Base-by-base conservation (phyloP, 2,888 invertebrate genomes). In the Reticulitermes lucifugus region DNA sequence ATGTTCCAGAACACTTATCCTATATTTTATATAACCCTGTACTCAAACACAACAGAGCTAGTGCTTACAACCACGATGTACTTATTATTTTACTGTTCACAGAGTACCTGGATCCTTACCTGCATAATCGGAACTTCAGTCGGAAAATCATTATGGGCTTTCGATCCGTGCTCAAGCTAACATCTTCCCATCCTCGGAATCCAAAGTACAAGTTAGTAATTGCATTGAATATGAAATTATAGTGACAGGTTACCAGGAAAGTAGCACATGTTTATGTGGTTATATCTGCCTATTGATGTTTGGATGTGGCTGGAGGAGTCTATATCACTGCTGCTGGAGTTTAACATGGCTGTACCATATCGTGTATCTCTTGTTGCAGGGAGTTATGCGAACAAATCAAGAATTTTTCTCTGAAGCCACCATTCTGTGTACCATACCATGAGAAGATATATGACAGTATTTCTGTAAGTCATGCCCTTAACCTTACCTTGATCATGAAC, bases 391-490 rank as follows among this genome's bases (percentile, higher is more conserved):
- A 94, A 88, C 93, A 94, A 91, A 96, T 96, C 41, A 93, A 95
- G 83, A 93, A 94, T 65, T 93, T 94, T 77, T 96, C 96, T 0
- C 94, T 94, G 0, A 93, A 93, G 87, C 93, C 94, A 5, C 96
- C 96, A 0, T 96, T 96, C 90, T 94, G 95, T 88, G 95, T 96
- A 65, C 96, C 96, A 0, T 95, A 95, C 90, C 96, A 96, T 89
- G 94, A 94, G 88, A 93, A 93, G 88, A 94, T 96, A 84, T 96
- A 95, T 88, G 94, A 95, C 88, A 94, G 94, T 86, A 93, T 94
- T 77, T 94, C 94, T 89, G 96, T 94, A 90, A 93, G 93, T 59
- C 51, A 46, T 46, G 12, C 12, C 12, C 46, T 46, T 12, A 43
- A 18, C 46, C 41, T 46, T 6, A 12, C 46, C 12, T 46, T 46